Evolutionary conservation across 2,888 invertebrate species (phyloP), one percentile per base, ranked within the genome.

Genomic region (Mantis religiosa): DNA sequence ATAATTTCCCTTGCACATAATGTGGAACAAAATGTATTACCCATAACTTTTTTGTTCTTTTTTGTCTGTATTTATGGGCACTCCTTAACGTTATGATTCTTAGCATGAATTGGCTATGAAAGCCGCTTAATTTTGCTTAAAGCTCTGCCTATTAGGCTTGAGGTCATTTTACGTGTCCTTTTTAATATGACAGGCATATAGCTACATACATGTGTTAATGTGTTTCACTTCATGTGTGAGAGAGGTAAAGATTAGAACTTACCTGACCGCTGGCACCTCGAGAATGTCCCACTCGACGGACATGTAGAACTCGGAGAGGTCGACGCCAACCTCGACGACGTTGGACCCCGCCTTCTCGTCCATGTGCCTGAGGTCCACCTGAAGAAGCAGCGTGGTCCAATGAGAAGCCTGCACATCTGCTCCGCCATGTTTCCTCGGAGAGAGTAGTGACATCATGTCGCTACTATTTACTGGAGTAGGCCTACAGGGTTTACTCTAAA

Each of bases 211-310:
- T 1, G 12, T 41, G 41, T 12, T 41, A 34, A 3, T 34, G 3
- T 34, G 34, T 34, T 34, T 34, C 34, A 34, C 7, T 34, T 34
- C 3, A 34, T 34, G 0, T 34, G 3, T 34, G 34, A 41, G 12
- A 41, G 12, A 6, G 9, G 9, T 30, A 30, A 4, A 3, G 9
- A 12, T 12, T 41, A 34, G 82, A 41, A 83, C 90, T 90, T 92
- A 93, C 91, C 93, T 92, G 88, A 92, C 92, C 27, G 93, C 93
- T 27, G 93, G 93, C 30, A 94, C 95, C 88, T 93, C 93, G n/a
- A 95, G 92, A 89, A 95, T 94, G 92, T 95, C 95, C 95, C 95
- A 95, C 91, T 95, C 95, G n/a, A 95, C 95, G 89, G 94, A 94
- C 90, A 93, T 93, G 91, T 95, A 95, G 92, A 95, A 95, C 91